Evolutionary conservation across 2,888 invertebrate genomes (phyloP).

Genomic region (Nymphalis c-album): DNA sequence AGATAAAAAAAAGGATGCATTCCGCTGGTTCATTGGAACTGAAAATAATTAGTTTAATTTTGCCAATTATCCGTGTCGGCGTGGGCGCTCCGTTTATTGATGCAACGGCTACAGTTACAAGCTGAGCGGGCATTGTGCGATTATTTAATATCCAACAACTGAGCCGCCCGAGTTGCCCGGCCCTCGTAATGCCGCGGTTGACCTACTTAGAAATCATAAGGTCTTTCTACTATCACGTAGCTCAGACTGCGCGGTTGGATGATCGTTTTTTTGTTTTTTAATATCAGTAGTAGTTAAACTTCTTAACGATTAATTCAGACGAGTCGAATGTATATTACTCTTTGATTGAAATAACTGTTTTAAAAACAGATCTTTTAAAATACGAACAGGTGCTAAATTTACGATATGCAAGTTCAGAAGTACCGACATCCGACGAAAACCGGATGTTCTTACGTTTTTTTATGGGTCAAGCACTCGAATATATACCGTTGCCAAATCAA

Average conservation of each 20-base stretch:
- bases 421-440: constrained; percentile 34
- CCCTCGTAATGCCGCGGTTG: constrained; percentile 20
- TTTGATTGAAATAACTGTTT: background rate
- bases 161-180: constrained; percentile 4
- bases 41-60: constrained; percentile 70
- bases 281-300: background rate
- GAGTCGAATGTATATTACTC: background rate
- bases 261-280: constrained; percentile 6
- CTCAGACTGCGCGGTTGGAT: constrained; percentile 1
- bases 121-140: constrained; percentile 51
- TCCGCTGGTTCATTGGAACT: constrained; percentile 44
- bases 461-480: constrained; percentile 37
- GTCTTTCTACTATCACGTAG: constrained; percentile 10
- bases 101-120: constrained; percentile 44
- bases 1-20: constrained; percentile 23
- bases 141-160: constrained; percentile 52
- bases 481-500: constrained; percentile 34
- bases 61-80: constrained; percentile 62
- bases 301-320: background rate
- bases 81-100: constrained; percentile 53
- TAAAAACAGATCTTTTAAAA: background rate
- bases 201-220: constrained; percentile 21
- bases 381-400: constrained; percentile 7
- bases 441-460: constrained; percentile 38
- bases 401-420: constrained; percentile 13